Evolutionary conservation across 2,797 vertebrate species (phyloP), one percentile per base, ranked within the genome.

Genomic region (Tolypeutes matacus): DNA sequence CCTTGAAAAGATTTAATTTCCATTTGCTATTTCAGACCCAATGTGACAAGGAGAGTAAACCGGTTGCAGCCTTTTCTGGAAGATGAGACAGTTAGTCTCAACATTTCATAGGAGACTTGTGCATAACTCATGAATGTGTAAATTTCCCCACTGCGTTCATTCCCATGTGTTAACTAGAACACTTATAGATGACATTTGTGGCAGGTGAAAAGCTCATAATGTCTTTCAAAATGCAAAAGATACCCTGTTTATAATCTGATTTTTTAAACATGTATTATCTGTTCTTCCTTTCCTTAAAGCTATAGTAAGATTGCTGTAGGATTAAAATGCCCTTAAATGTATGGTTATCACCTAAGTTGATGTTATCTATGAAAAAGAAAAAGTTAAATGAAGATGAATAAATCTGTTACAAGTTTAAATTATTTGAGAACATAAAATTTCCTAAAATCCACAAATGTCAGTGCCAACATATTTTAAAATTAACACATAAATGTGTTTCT

Each of bases 151-250:
- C 87, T 94, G 42, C 53, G 96, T 85, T 91, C 81, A 85, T 60
- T 80, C 18, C 23, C n/a, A 95, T 95, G 29, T 81, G 86, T 91
- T 91, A 96, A 93, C 91, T 31, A 96, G 15, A 60, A 21, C 51
- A 69, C 3, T 0, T 89, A 15, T 75, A 96, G 86, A 86, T 97
- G 95, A 98, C 85, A 96, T 88, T 15, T 49, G 3, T 91, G 88
- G 91, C 94, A 95, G 92, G 76, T 97, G 89, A 95, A 98, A 98
- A 82, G 53, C 91, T 93, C 86, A 90, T 88, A 93, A 2, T 85
- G n/a, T 69, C 82, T 95, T 98, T 95, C 84, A 94, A 97, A 97
- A 97, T 94, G 87, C 93, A 95, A 98, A 96, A 94, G 85, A 92
- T 27, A 46, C 3, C 31, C 81, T 96, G 87, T 94, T 20, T 86